Evolutionary conservation across 1,140 invertebrate species (phyloP).

Genomic region (Heliconius himera): DNA sequence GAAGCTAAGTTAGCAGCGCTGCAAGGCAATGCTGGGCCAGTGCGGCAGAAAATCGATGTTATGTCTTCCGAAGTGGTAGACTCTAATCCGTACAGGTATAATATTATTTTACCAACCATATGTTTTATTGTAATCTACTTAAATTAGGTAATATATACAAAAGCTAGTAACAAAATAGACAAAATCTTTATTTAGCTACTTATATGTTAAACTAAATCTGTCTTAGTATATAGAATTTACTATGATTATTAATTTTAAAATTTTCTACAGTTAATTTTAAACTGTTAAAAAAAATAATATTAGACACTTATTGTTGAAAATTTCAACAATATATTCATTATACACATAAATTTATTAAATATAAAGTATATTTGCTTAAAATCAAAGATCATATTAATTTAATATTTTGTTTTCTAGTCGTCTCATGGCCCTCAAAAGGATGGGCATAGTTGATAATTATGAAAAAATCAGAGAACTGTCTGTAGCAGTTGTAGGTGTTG

Average conservation of each 20-base stretch:
- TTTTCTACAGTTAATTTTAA: too few species aligned
- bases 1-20: slow-evolving; percentile 81
- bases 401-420: slow-evolving; percentile 85
- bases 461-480: slow-evolving; percentile 96
- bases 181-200: neutral
- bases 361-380: too few species aligned
- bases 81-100: slow-evolving; percentile 98
- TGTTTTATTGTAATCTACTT: slow-evolving; percentile 22
- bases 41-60: slow-evolving; percentile 80
- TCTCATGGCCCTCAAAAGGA: slow-evolving; percentile 98
- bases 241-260: neutral
- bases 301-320: too few species aligned
- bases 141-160: neutral
- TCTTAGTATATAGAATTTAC: neutral
- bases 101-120: slow-evolving; percentile 26
- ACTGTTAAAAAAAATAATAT: too few species aligned
- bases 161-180: neutral
- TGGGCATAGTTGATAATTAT: slow-evolving; percentile 99
- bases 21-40: slow-evolving; percentile 67
- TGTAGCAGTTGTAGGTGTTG: slow-evolving; percentile 98
- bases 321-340: neutral
- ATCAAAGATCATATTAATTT: neutral
- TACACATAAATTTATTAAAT: neutral
- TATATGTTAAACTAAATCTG: neutral
- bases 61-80: slow-evolving; percentile 91